Conservation (phyloP, 2,797 vertebrate genomes). For the Otolemur crassicaudatus region DNA sequence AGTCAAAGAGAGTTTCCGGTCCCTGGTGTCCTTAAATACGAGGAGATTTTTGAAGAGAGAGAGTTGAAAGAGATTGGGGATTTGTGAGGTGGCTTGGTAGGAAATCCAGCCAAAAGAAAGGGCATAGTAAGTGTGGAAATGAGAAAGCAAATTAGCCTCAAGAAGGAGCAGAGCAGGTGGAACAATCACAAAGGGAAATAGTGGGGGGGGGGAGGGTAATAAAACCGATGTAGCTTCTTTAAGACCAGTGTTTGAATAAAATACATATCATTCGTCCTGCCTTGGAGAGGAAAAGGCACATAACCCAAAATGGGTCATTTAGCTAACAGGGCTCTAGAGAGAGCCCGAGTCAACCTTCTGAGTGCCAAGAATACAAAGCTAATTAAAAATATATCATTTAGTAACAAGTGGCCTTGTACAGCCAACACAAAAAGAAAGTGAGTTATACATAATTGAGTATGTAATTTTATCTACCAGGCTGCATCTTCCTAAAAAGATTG, state of each 20-base stretch:
- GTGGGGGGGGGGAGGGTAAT: rapidly evolving
- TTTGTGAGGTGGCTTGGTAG: not conserved
- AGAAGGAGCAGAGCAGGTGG: not conserved
- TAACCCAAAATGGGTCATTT: slow-evolving; percentile 52
- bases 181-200: not conserved
- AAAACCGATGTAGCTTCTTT: not conserved
- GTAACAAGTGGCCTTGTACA: slow-evolving; percentile 70
- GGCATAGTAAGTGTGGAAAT: not conserved
- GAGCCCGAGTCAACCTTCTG: slow-evolving; percentile 54
- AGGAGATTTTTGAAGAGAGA: not conserved
- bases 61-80: not conserved
- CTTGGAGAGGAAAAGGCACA: slow-evolving; percentile 1
- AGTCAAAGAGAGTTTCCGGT: not conserved
- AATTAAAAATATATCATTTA: slow-evolving; percentile 82
- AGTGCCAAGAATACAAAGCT: slow-evolving; percentile 56
- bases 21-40: not conserved
- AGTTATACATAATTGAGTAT: slow-evolving; percentile 78
- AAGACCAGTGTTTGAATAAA: slow-evolving; percentile 27
- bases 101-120: not conserved
- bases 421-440: slow-evolving; percentile 68
- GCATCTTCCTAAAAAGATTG: slow-evolving; percentile 64
- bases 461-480: slow-evolving; percentile 65
- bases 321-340: slow-evolving; percentile 74
- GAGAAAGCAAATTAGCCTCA: not conserved
- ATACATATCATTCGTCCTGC: not conserved